Evolutionary conservation across 2,797 vertebrate species (phyloP).

Genomic region (Phylloscopus collybita): DNA sequence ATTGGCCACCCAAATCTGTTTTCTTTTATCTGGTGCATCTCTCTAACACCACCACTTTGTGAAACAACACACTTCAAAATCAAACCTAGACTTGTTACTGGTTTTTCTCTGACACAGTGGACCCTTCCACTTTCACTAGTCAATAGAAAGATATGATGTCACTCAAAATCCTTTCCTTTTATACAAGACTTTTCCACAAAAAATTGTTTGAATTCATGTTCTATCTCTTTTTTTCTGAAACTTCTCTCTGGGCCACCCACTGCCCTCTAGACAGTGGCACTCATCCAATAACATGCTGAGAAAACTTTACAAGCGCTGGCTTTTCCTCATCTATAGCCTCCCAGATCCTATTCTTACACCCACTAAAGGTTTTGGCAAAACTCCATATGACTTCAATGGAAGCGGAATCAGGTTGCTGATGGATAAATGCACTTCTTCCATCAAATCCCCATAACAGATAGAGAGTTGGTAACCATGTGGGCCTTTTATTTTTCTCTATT

Average conservation of each 20-base stretch:
- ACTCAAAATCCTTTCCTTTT: neutral
- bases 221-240: neutral
- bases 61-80: neutral
- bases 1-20: neutral
- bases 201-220: neutral
- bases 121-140: neutral
- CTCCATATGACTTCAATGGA: neutral
- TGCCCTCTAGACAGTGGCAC: neutral
- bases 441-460: neutral
- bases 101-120: neutral
- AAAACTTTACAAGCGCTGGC: slow-evolving; percentile 5
- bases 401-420: slow-evolving; percentile 5
- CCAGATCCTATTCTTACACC: neutral
- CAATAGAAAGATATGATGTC: neutral
- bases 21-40: neutral
- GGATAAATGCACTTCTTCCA: slow-evolving; percentile 1
- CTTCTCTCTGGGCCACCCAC: slow-evolving; percentile 18
- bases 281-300: neutral
- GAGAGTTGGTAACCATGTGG: neutral
- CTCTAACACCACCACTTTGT: neutral
- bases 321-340: neutral
- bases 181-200: neutral
- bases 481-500: neutral
- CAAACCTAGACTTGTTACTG: neutral
- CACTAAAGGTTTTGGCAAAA: slow-evolving; percentile 17